Percentiles rank a stretch among this genome's conserved stretches.
Conservation (phyloP, 2,113 vertebrate genomes). For the Axis porcinus region DNA sequence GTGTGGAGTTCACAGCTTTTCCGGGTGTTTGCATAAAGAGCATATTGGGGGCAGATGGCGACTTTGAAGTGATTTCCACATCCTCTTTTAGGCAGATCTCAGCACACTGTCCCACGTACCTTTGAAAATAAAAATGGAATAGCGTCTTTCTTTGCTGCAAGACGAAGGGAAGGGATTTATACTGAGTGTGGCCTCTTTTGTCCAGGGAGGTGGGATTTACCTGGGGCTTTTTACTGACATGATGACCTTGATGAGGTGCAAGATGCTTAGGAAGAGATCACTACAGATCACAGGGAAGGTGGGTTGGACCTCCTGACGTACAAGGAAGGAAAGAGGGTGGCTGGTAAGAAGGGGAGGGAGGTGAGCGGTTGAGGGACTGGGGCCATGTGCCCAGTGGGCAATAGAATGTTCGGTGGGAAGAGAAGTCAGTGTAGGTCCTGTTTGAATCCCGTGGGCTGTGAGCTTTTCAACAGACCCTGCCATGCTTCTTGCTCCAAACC, state of each 20-base stretch:
- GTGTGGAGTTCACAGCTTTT: accelerated
- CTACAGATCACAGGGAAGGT: accelerated
- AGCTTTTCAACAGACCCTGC: background rate
- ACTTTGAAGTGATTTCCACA: background rate
- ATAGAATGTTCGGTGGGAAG: background rate
- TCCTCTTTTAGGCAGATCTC: background rate
- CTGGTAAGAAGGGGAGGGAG: background rate
- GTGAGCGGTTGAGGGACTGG: background rate
- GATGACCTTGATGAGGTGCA: background rate
- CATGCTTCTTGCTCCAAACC: accelerated
- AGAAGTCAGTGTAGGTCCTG: background rate
- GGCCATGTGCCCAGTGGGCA: background rate
- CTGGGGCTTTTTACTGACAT: accelerated
- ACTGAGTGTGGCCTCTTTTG: background rate
- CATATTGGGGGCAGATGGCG: accelerated
- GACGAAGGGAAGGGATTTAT: background rate
- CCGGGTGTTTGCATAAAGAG: background rate
- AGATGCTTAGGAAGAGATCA: background rate
- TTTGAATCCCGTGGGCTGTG: accelerated
- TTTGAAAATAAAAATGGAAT: background rate
- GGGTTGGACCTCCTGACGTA: accelerated
- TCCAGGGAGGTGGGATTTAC: background rate
- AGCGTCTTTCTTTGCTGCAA: background rate
- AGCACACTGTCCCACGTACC: background rate
- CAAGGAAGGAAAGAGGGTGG: background rate